Evolutionary conservation across 2,888 invertebrate species (phyloP), one percentile per base, ranked within the genome.

Genomic region (Pandemis corylana): DNA sequence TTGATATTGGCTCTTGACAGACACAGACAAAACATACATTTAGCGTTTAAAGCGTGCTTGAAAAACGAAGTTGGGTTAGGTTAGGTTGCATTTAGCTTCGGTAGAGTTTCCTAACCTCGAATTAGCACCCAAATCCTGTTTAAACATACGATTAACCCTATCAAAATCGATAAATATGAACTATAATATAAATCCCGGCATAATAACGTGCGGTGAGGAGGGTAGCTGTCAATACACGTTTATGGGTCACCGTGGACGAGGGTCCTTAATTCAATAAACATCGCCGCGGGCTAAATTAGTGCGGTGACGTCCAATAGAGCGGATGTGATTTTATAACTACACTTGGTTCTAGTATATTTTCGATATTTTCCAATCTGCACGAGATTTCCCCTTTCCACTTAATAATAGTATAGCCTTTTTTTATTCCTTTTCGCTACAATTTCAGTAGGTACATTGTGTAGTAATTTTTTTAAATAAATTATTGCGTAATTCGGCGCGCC

Each of bases 201-300:
- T 73, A 75, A 75, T 75, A 71, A 71, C 62, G 46, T 62, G 63
- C 51, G 51, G 66, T 76, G 76, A 76, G 71, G 66, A 76, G 76
- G 76, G 77, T 77, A 61, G 20, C 76, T 77, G 77, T 74, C 78
- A 75, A 78, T 78, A 76, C 76, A 56, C 51, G 61, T 76, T 66
- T 53, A 67, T 49, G 64, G 71, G 76, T 69, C 72, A 72, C 46
- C 65, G 64, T 65, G 79, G 81, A 83, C 78, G 80, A 84, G 83
- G 84, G 85, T 84, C 76, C 63, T 74, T 83, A 83, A 83, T 82
- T 84, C 80, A 80, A 82, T 82, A 84, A 81, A 81, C 83, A 82
- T 81, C 79, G 80, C 76, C 80, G 78, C 72, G 56, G 79, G 80
- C 79, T 77, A 81, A 81, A 81, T 83, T 80, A 82, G 78, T 79